These are phyloP conservation scores for Lophius americanus DNA, from an alignment of 2,797 vertebrate genomes.

Conservation along the genomic window DNA sequence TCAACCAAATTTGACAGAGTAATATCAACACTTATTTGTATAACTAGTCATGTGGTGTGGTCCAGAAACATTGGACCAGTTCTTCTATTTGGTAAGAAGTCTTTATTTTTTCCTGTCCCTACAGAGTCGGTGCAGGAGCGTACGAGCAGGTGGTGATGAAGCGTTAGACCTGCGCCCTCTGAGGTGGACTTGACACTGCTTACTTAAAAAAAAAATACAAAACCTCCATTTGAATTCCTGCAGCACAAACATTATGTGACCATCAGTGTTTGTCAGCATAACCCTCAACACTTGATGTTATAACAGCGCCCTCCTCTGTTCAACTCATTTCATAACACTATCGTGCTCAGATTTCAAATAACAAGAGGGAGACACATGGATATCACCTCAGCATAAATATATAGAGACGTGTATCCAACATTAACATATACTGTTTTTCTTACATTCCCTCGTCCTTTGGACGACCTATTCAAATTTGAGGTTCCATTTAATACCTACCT, in stretches of 20 bases:
- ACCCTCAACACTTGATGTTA: conserved; percentile 13
- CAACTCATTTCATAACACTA: conserved; percentile 29
- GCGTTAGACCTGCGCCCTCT: conserved; percentile 79
- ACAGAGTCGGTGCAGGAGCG: conserved; percentile 89
- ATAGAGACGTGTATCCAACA: conserved; percentile 14
- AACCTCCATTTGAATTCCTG: conserved; percentile 43
- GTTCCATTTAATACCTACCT: conserved; percentile 46
- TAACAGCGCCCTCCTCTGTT: conserved; percentile 64
- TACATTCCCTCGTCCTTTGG: conserved; percentile 68
- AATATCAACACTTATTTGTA: too few relatives aligned
- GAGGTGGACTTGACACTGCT: conserved; percentile 19
- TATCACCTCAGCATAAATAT: conserved; percentile 12
- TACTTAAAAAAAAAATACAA: conserved; percentile 7
- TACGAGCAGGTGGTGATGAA: conserved; percentile 98
- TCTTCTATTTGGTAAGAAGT: neutral
- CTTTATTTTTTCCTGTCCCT: conserved; percentile 29
- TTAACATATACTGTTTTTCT: conserved; percentile 30
- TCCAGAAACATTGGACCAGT: too few relatives aligned
- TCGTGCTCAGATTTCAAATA: conserved; percentile 9
- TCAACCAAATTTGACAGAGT: too few relatives aligned
- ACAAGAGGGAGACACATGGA: neutral
- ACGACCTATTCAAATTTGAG: neutral
- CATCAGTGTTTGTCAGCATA: conserved; percentile 28
- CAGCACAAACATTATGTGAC: conserved; percentile 35
- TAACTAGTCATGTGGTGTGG: too few relatives aligned